phyloP scores from a whole-genome alignment of 2,797 vertebrate genomes.

The Acrossocheilus fasciatus region DNA sequence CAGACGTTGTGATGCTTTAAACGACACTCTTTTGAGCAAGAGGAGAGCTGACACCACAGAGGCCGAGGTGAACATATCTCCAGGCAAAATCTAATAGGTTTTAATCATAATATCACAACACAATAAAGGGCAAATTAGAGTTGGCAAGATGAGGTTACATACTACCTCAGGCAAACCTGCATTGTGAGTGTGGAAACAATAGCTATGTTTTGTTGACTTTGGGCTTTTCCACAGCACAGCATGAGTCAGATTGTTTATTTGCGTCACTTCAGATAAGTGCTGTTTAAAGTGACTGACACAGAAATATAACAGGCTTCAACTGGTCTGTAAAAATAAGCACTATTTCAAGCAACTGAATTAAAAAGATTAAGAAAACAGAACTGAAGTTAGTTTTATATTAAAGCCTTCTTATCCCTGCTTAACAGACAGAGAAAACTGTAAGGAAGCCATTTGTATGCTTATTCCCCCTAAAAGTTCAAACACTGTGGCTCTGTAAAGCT shows the following conservation, averaged over 20 bases:
- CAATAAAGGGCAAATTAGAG: slow-evolving; percentile 37
- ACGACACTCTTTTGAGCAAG: slow-evolving; percentile 5
- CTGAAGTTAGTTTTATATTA: background rate
- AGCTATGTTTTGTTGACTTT: slow-evolving; percentile 21
- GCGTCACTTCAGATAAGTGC: slow-evolving; percentile 12
- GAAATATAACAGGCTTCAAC: slow-evolving; percentile 8
- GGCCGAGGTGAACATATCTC: slow-evolving; percentile 36
- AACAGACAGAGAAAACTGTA: background rate
- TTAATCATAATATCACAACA: slow-evolving; percentile 41
- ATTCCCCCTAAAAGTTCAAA: background rate
- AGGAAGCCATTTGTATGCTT: background rate
- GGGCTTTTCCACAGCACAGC: slow-evolving; percentile 24
- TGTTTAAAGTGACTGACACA: slow-evolving; percentile 34
- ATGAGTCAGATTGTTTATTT: slow-evolving; percentile 39
- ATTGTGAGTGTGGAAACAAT: slow-evolving; percentile 20
- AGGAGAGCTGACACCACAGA: slow-evolving; percentile 28
- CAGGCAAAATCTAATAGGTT: slow-evolving; percentile 29
- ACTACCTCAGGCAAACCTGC: slow-evolving; percentile 22
- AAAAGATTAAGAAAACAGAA: background rate
- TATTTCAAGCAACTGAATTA: background rate
- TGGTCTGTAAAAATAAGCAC: slow-evolving; percentile 8
- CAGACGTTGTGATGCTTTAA: slow-evolving; percentile 24
- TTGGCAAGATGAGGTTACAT: slow-evolving; percentile 30
- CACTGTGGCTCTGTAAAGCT: background rate
- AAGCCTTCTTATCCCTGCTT: background rate